These are phyloP conservation scores for Opisthograptis luteolata DNA, from an alignment of 2,888 invertebrate genomes.

Conservation along the genomic window DNA sequence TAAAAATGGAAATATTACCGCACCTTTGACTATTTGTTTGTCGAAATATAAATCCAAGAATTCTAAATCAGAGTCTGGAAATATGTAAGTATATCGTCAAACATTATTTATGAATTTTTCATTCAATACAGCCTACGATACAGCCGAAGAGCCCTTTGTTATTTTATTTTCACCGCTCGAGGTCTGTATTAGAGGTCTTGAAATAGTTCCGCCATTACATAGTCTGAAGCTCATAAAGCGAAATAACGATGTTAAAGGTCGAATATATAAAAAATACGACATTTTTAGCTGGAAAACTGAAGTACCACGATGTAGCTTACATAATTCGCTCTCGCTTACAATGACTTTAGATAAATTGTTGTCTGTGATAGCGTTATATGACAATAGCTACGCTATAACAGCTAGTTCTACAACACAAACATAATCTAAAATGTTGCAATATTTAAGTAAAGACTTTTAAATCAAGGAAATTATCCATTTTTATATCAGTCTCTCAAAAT, in stretches of 20 bases:
- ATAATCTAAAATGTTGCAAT: too few relatives aligned
- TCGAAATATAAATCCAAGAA: neutral
- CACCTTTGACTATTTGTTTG: too few relatives aligned
- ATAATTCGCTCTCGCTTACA: too few relatives aligned
- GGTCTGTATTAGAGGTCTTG: neutral
- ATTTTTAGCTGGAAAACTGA: neutral
- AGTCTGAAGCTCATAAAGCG: slow-evolving; percentile 3
- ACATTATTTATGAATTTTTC: slow-evolving; percentile 1
- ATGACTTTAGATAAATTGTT: too few relatives aligned
- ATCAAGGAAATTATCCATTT: too few relatives aligned
- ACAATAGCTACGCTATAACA: too few relatives aligned
- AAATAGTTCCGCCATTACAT: slow-evolving; percentile 14
- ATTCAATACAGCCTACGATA: neutral
- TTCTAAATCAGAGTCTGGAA: neutral
- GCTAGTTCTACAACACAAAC: too few relatives aligned
- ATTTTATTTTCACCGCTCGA: slow-evolving; percentile 1
- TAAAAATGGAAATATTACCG: too few relatives aligned
- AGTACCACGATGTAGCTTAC: neutral
- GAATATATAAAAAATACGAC: slow-evolving; percentile 5
- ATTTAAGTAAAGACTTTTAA: too few relatives aligned
- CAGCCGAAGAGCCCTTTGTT: neutral
- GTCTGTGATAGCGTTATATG: too few relatives aligned
- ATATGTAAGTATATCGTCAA: neutral
- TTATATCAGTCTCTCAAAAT: too few relatives aligned
- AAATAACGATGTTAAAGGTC: neutral